Evolutionary conservation across 1,140 invertebrate species (phyloP).

Genomic region (Drosophila sucinea): DNA sequence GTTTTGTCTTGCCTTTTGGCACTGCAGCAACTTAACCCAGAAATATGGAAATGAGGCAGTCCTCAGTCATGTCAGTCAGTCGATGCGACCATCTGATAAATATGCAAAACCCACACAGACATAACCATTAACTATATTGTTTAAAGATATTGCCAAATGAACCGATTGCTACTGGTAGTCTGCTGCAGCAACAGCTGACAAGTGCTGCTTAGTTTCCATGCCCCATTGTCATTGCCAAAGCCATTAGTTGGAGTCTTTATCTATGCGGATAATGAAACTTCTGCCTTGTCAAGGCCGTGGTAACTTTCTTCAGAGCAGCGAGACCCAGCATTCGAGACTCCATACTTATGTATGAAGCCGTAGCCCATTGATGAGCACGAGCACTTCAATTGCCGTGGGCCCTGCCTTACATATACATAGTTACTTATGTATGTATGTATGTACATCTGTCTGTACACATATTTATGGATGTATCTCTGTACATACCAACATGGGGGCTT

Average conservation of each 20-base stretch:
- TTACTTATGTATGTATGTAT: background rate
- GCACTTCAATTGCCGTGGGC: constrained; percentile 58
- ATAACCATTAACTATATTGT: constrained; percentile 22
- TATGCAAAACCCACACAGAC: constrained; percentile 46
- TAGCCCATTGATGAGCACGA: constrained; percentile 51
- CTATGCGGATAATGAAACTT: constrained; percentile 55
- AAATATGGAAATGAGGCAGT: constrained; percentile 46
- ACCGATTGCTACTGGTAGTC: constrained; percentile 29
- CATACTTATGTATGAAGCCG: constrained; percentile 63
- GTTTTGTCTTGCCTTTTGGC: constrained; percentile 18
- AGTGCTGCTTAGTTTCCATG: constrained; percentile 63
- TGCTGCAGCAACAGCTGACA: constrained; percentile 24
- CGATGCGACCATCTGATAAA: constrained; percentile 36
- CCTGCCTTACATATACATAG: constrained; percentile 28
- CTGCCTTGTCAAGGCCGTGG: constrained; percentile 68
- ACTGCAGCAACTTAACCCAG: constrained; percentile 67
- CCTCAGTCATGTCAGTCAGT: constrained; percentile 17
- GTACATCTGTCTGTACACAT: background rate
- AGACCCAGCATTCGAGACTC: background rate
- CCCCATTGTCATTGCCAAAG: constrained; percentile 50
- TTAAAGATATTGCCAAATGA: constrained; percentile 66
- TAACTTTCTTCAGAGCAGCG: constrained; percentile 59
- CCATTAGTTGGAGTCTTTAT: constrained; percentile 42
- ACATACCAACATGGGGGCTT: too few relatives aligned
- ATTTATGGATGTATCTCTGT: background rate